Evolutionary conservation across 1,140 invertebrate genomes (phyloP), one percentile per base, ranked within the genome.

Genomic region (Latrodectus geometricus): DNA sequence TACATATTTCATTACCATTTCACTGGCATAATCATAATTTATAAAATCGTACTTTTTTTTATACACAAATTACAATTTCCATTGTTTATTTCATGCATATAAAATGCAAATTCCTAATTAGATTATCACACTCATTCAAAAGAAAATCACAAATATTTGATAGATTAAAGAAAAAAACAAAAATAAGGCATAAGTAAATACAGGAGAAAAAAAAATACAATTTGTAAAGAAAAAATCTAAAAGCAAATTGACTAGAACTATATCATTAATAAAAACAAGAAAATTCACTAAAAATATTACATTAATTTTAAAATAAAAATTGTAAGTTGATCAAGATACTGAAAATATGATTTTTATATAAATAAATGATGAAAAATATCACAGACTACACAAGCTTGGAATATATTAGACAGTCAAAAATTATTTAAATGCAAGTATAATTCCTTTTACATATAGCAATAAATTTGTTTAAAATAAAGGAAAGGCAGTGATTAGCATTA

Each of bases 1-100:
- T 20, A 49, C 48, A 73, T 49, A 73, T 15, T 17, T 21, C 15
- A 73, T 73, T 21, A 73, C 35, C 12, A 73, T 21, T 49, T 48
- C 49, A 17, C 72, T 49, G 23, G 48, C 68, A 83, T 61, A 74
- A 61, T 73, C 79, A 73, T 56, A 72, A 23, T 72, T 56, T 83
- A 61, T 73, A 73, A 56, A 83, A 83, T 50, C 20, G 17, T 14
- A 15, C 35, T 61, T 61, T 69, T n/a, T 69, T 81, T 54, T 72
- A 11, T 70, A 81, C n/a, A 70, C 66, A 70, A 48, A 69, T 52
- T 50, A 52, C 72, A 74, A 11, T 74, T 48, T 74, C 8, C 17
- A 23, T 70, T 21, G 69, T 70, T 23, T 21, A 70, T 12, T 70
- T 70, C 8, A 23, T 23, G 35, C 69, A 23, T 20, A 70, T 48